phyloP scores from a whole-genome alignment of 1,140 invertebrate genomes.

The Arion vulgaris region DNA sequence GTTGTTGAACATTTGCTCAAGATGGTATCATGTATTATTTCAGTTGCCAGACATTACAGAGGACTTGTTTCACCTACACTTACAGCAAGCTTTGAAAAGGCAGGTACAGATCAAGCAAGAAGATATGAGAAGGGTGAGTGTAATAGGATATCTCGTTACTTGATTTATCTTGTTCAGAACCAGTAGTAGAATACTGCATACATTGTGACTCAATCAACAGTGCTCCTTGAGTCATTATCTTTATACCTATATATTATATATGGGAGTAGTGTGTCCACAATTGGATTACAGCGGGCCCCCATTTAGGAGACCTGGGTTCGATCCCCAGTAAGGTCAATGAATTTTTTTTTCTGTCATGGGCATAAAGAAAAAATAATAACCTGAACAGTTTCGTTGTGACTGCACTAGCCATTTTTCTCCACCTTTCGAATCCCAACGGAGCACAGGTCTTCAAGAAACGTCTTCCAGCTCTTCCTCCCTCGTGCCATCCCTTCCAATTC shows the following conservation, averaged over 20 bases:
- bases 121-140: constrained; percentile 27
- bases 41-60: constrained; percentile 26
- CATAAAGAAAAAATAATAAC: no score
- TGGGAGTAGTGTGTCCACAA: not conserved
- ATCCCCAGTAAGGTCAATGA: no score
- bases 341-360: no score
- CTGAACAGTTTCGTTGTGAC: no score
- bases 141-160: not conserved
- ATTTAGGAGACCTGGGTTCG: no score
- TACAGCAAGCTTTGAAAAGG: constrained; percentile 26
- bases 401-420: no score
- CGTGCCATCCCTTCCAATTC: no score
- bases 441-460: no score
- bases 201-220: not conserved
- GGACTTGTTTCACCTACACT: constrained; percentile 19
- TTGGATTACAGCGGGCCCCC: no score
- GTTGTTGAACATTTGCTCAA: not conserved
- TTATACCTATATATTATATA: not conserved
- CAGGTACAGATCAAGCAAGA: constrained; percentile 32
- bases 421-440: no score
- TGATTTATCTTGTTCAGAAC: not conserved
- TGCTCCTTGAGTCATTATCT: not conserved
- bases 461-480: no score
- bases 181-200: not conserved
- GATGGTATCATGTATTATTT: not conserved